Evolutionary conservation across 2,888 invertebrate genomes (phyloP).

Genomic region (Drosophila parthenogenetica): DNA sequence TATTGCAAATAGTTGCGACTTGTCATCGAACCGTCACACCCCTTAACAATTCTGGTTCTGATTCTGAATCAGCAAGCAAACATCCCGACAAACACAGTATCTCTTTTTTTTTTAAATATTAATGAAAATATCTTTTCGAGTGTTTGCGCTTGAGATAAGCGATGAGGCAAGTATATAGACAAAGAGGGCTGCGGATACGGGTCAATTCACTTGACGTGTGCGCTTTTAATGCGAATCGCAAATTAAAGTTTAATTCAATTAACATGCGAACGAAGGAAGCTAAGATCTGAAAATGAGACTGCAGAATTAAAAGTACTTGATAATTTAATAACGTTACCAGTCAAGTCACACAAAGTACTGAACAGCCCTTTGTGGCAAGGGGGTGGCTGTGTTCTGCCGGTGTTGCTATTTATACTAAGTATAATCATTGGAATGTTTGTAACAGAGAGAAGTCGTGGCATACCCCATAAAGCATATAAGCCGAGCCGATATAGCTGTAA

Average conservation of each 20-base stretch:
- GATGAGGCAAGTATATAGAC: background rate
- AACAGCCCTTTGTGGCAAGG: too few relatives aligned
- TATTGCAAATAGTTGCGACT: constrained; percentile 4
- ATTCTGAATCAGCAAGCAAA: constrained; percentile 43
- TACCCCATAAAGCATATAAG: too few relatives aligned
- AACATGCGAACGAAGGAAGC: constrained; percentile 35
- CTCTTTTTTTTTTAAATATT: background rate
- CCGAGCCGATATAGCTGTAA: too few relatives aligned
- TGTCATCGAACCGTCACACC: constrained; percentile 12
- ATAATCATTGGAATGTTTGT: too few relatives aligned
- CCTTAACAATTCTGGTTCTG: constrained; percentile 23
- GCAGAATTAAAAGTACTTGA: constrained; percentile 10
- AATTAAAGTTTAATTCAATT: constrained; percentile 78
- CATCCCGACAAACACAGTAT: constrained; percentile 53
- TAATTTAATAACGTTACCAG: constrained; percentile 3
- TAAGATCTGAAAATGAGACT: constrained; percentile 16
- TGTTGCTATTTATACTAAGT: too few relatives aligned
- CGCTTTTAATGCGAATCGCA: constrained; percentile 60
- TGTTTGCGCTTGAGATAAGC: constrained; percentile 49
- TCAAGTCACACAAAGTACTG: constrained; percentile 27
- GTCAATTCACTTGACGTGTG: constrained; percentile 43
- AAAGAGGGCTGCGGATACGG: background rate
- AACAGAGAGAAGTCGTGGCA: too few relatives aligned
- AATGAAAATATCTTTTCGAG: constrained; percentile 7
- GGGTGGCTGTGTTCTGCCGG: too few relatives aligned